Evolutionary conservation across 2,888 invertebrate genomes (phyloP).

Genomic region (Orthosia gracilis): DNA sequence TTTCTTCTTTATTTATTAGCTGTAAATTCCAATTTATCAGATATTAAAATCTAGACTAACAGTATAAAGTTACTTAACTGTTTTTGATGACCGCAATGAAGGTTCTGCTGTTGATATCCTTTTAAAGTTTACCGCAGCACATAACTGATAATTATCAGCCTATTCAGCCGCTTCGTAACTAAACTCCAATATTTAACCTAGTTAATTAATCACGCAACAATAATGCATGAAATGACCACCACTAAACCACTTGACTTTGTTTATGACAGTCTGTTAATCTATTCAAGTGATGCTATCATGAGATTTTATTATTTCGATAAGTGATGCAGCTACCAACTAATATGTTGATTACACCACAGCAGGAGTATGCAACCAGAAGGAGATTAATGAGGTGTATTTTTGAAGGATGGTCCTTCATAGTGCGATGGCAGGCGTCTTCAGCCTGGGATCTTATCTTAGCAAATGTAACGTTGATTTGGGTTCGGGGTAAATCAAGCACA

Average conservation of each 20-base stretch:
- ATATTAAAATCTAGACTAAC: not conserved
- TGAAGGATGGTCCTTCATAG: no score
- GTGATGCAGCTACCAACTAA: not conserved
- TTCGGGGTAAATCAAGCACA: no score
- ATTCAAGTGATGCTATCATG: not conserved
- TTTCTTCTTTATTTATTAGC: not conserved
- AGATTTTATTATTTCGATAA: constrained; percentile 5
- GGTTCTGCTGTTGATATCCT: not conserved
- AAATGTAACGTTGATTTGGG: no score
- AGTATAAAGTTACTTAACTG: not conserved
- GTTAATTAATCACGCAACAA: not conserved
- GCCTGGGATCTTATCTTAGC: not conserved
- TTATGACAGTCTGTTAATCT: not conserved
- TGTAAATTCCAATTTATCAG: no score
- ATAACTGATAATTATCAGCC: no score
- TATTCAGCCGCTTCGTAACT: no score
- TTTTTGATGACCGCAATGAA: no score
- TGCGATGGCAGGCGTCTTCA: not conserved
- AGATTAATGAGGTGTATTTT: no score
- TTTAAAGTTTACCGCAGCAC: no score
- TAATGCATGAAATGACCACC: not conserved
- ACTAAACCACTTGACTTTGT: constrained; percentile 17
- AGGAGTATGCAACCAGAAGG: not conserved
- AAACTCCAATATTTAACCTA: no score
- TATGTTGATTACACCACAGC: not conserved